These are phyloP conservation scores for Leucopsar rothschildi DNA, from an alignment of 2,113 vertebrate genomes.

Conservation along the genomic window DNA sequence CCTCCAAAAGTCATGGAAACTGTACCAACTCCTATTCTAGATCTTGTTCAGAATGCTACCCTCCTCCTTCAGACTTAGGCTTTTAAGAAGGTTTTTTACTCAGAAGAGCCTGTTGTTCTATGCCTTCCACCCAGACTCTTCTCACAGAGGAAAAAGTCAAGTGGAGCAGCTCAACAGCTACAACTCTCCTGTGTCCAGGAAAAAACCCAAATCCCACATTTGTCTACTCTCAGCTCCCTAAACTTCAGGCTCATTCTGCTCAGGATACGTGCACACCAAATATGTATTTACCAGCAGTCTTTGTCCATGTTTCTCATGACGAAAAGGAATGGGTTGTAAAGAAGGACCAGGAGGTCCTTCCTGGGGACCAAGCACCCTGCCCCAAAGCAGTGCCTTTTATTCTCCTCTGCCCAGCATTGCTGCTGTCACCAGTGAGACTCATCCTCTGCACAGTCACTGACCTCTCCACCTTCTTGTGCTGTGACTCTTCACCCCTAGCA, in stretches of 20 bases:
- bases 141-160: neutral
- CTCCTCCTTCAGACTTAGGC: neutral
- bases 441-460: rapidly evolving
- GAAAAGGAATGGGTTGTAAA: neutral
- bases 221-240: neutral
- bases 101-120: neutral
- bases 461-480: neutral
- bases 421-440: neutral
- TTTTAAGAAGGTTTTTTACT: neutral
- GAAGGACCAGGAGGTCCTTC: neutral
- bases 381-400: neutral
- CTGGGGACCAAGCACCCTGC: neutral
- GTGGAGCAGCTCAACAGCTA: neutral
- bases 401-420: neutral
- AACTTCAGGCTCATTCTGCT: neutral
- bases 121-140: neutral
- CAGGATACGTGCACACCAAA: rapidly evolving
- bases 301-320: rapidly evolving
- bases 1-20: neutral
- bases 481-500: neutral
- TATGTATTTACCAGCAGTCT: neutral
- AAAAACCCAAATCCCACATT: neutral
- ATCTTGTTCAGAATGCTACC: neutral
- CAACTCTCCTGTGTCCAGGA: neutral
- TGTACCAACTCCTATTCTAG: neutral